These are phyloP conservation scores for Tinea pellionella DNA, from an alignment of 2,888 invertebrate genomes.

Conservation along the genomic window DNA sequence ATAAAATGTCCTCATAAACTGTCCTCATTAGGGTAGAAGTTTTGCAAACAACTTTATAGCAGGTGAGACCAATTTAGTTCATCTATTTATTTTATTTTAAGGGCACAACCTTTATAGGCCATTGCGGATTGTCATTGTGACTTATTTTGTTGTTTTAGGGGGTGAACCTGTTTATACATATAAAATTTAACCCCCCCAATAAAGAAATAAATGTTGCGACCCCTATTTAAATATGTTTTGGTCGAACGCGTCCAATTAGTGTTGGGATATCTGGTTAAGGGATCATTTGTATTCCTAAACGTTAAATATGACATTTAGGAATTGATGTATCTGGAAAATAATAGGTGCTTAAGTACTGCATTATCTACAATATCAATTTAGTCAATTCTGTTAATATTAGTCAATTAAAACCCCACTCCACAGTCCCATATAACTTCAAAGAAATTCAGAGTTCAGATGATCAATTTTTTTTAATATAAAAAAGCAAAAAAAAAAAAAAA, in stretches of 20 bases:
- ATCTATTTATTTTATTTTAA: slow-evolving; percentile 62
- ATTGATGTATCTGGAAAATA: no score
- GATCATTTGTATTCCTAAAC: no score
- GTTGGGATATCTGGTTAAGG: not conserved
- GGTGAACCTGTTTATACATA: not conserved
- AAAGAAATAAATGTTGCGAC: not conserved
- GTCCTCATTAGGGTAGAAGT: slow-evolving; percentile 64
- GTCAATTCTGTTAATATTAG: no score
- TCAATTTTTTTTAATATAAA: no score
- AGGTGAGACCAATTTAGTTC: slow-evolving; percentile 45
- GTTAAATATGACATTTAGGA: no score
- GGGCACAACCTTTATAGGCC: slow-evolving; percentile 21
- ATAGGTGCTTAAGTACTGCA: no score
- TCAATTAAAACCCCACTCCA: no score
- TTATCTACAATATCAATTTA: no score
- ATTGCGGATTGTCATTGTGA: not conserved
- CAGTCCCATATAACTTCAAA: no score
- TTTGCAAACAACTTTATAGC: slow-evolving; percentile 57
- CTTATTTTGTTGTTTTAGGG: not conserved
- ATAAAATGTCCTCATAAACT: slow-evolving; percentile 61
- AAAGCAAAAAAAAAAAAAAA: no score
- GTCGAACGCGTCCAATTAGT: not conserved
- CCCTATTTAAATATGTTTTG: not conserved
- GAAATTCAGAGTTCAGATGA: no score
- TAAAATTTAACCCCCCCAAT: not conserved